Evolutionary conservation across 2,113 vertebrate genomes (phyloP).

Genomic region (Penelope pileata): DNA sequence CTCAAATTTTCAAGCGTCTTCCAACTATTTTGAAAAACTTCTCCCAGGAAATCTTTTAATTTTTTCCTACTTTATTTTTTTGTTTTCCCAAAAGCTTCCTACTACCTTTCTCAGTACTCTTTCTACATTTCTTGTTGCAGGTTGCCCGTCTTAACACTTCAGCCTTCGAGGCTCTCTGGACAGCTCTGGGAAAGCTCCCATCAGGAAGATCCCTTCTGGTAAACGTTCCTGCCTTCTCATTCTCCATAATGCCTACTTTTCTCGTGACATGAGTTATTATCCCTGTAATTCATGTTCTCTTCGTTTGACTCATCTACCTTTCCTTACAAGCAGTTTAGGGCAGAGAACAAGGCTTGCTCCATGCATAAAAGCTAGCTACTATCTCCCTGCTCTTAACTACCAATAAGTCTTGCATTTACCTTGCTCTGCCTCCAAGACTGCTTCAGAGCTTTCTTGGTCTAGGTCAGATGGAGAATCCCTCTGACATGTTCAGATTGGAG

Average conservation of each 20-base stretch:
- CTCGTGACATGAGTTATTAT: conserved; percentile 8
- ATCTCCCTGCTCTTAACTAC: not conserved
- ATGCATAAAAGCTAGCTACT: not conserved
- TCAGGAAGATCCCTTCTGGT: not conserved
- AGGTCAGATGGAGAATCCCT: not conserved
- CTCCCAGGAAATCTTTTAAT: not conserved
- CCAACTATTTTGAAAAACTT: not conserved
- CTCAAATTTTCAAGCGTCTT: not conserved
- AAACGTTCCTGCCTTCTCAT: not conserved
- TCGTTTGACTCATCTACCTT: conserved; percentile 11
- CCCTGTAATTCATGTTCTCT: conserved; percentile 14
- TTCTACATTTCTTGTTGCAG: not conserved
- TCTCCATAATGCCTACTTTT: not conserved
- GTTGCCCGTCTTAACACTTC: not conserved
- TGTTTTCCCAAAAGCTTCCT: not conserved
- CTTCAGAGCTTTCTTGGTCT: not conserved
- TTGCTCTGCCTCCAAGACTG: not conserved
- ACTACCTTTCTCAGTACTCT: not conserved
- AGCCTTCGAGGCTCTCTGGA: not conserved
- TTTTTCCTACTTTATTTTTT: not conserved
- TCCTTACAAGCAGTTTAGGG: not conserved
- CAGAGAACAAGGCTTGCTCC: not conserved
- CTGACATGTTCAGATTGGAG: not conserved
- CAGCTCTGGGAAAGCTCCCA: not conserved
- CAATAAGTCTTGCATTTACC: not conserved